Evolutionary conservation across 2,113 vertebrate species (phyloP), one percentile per base, ranked within the genome.

Genomic region (Catharus minimus): DNA sequence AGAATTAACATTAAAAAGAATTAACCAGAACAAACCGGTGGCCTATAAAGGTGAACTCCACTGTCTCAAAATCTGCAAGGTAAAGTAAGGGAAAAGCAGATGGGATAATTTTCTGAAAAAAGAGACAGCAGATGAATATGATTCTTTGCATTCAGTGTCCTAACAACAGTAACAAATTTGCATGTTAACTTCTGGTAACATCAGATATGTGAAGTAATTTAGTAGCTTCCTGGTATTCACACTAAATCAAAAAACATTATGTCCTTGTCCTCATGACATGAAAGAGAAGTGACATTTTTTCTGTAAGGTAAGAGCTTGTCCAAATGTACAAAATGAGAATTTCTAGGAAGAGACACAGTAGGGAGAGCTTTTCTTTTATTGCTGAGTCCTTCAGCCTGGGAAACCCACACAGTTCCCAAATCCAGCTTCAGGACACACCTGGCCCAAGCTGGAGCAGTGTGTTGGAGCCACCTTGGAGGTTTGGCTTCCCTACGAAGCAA

Each of bases 401-500:
- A 71, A 95, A 90, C 58, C 30, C 60, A 80, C 21, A 36, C 13
- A 22, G 7, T 56, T 69, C 46, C 49, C 49, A 75, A 71, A 71
- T 43, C 28, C 65, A 93, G 44, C 49, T 57, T 75, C 16, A 15
- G 38, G 56, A 38, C 43, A 67, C 3, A 3, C 30, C 8, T 19
- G 68, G 44, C 18, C 57, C n/a, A 44, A n/a, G 66, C 41, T 5
- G 5, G 33, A 62, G 67, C 3, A 5, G n/a, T 5, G 2, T 39
- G 49, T 56, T 16, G 33, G 30, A 39, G 33, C 38, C 13, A 23
- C 43, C 46, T 41, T 41, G 44, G 28, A 55, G 13, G 18, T 60
- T 32, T 73, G 50, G 60, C 11, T 73, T 68, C 46, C 21, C 30
- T 41, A 39, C 0, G 0, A 0, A 77, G 39, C 1, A 3, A 66